Evolutionary conservation across 2,797 vertebrate species (phyloP).

Genomic region (Anas flavirostris): DNA sequence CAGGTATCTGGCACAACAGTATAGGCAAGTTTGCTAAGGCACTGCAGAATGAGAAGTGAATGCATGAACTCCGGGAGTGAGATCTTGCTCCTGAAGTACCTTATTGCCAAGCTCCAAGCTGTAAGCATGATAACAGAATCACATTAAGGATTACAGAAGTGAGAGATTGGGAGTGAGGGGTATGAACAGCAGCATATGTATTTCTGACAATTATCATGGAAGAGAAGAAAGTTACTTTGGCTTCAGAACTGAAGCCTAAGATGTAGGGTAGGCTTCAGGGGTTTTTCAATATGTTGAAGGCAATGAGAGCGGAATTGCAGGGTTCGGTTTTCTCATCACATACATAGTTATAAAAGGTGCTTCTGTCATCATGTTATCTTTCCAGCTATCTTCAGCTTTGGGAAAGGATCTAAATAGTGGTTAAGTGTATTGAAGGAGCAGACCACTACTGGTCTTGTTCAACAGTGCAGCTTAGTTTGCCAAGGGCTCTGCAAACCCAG

Average conservation of each 20-base stretch:
- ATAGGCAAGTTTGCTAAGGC: neutral
- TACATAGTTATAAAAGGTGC: neutral
- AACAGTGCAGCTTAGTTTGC: neutral
- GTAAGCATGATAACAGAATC: neutral
- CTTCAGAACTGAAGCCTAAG: neutral
- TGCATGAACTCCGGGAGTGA: neutral
- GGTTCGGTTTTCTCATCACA: neutral
- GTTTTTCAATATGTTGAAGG: neutral
- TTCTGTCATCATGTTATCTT: neutral
- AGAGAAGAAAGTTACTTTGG: neutral
- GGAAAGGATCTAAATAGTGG: neutral
- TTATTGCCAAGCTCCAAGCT: neutral
- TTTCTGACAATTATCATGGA: neutral
- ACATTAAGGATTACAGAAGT: neutral
- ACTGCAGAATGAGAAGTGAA: neutral
- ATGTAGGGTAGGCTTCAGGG: neutral
- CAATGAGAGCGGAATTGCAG: neutral
- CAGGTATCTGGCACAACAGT: neutral
- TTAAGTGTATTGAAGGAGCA: neutral
- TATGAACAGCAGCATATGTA: neutral
- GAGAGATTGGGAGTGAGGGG: neutral
- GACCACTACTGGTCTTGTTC: slow-evolving; percentile 11
- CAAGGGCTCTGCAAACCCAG: slow-evolving; percentile 25
- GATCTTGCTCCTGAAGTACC: neutral
- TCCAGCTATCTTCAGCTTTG: neutral